Percentiles rank a stretch among this genome's conserved stretches.
Evolutionary conservation across 2,113 vertebrate species (phyloP).

Genomic region (Motacilla alba): DNA sequence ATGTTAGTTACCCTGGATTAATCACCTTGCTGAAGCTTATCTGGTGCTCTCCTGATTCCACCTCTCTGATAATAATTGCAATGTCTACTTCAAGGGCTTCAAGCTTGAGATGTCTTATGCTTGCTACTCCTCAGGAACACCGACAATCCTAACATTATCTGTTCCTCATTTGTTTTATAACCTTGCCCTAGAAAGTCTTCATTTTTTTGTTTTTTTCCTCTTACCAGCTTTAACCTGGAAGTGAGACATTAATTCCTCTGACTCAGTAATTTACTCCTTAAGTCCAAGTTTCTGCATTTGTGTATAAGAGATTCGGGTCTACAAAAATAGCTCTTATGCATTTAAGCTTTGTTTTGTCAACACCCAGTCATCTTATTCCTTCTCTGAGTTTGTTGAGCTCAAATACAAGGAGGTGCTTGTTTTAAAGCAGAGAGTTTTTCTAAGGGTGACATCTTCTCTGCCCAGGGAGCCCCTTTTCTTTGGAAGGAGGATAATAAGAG

Average conservation of each 20-base stretch:
- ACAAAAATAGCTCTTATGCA: not conserved
- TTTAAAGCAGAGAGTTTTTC: not conserved
- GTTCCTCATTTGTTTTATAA: not conserved
- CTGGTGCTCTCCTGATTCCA: not conserved
- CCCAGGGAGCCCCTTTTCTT: not conserved
- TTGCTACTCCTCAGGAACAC: not conserved
- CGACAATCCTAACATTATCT: not conserved
- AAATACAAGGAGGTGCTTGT: not conserved
- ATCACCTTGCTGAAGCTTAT: not conserved
- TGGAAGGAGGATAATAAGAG: not conserved
- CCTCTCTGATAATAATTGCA: not conserved
- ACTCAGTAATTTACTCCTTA: not conserved
- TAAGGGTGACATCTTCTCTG: not conserved
- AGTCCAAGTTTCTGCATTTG: not conserved
- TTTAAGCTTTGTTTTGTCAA: not conserved
- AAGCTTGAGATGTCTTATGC: not conserved
- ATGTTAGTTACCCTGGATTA: not conserved
- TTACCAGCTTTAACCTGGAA: not conserved
- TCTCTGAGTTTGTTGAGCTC: not conserved
- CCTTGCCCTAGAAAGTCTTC: not conserved
- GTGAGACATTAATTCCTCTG: not conserved
- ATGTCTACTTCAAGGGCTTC: not conserved
- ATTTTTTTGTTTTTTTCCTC: not conserved
- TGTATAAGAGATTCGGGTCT: not conserved
- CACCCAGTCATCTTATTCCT: not conserved